phyloP scores from a whole-genome alignment of 2,888 invertebrate genomes.

The Xiphydria camelus region DNA sequence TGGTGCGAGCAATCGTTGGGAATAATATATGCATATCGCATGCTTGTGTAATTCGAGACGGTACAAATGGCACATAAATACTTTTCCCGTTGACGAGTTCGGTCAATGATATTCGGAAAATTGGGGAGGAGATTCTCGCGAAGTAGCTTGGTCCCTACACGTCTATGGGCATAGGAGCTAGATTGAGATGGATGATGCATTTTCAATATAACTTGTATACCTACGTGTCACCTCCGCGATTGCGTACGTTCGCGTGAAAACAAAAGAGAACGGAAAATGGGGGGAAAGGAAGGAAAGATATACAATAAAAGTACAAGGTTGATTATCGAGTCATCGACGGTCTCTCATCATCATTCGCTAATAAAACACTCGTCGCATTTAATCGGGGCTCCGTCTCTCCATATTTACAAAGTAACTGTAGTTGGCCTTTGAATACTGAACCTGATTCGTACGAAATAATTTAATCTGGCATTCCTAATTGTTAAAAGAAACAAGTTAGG shows the following conservation, averaged over 20 bases:
- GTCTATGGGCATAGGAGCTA: too few relatives aligned
- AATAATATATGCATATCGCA: too few relatives aligned
- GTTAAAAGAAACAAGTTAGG: neutral
- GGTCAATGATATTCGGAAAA: too few relatives aligned
- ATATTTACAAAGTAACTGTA: slow-evolving; percentile 20
- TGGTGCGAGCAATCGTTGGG: too few relatives aligned
- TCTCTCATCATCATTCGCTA: slow-evolving; percentile 2
- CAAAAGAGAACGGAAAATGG: neutral
- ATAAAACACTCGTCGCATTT: neutral
- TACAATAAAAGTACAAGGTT: slow-evolving; percentile 15
- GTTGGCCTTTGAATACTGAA: slow-evolving; percentile 23
- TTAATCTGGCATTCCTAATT: slow-evolving; percentile 8
- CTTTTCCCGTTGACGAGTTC: too few relatives aligned
- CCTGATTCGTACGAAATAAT: slow-evolving; percentile 23
- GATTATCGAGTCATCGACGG: slow-evolving; percentile 10
- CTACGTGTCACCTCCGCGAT: too few relatives aligned
- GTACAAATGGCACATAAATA: slow-evolving; percentile 55
- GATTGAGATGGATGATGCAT: slow-evolving; percentile 14
- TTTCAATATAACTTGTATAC: slow-evolving; percentile 14
- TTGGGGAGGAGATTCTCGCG: too few relatives aligned
- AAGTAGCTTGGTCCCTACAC: too few relatives aligned
- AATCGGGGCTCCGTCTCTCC: neutral
- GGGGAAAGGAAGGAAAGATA: neutral
- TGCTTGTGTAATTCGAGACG: slow-evolving; percentile 41
- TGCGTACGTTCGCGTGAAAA: slow-evolving; percentile 26